A percentile compares a stretch with the other conserved stretches of the same genome.
These are phyloP conservation scores for Latrodectus elegans DNA, from an alignment of 2,888 invertebrate species.

Conservation along the genomic window DNA sequence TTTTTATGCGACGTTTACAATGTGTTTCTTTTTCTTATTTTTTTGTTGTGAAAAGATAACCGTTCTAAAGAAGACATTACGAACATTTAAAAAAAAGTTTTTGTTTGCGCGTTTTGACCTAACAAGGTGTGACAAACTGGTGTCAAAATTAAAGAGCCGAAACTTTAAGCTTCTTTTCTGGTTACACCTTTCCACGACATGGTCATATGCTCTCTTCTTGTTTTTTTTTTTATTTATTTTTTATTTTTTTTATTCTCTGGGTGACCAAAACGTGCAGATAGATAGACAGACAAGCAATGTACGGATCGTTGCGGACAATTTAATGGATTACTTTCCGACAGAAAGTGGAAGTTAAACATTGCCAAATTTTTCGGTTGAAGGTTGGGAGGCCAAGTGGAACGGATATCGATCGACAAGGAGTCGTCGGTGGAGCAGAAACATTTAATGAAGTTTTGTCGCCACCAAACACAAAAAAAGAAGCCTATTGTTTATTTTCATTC, in stretches of 20 bases:
- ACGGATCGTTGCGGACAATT: conserved; percentile 45
- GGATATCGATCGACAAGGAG: conserved; percentile 31
- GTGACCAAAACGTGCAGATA: background rate
- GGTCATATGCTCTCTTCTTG: background rate
- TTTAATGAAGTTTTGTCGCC: conserved; percentile 53
- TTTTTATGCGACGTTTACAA: too few relatives aligned
- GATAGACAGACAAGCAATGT: background rate
- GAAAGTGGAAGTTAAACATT: conserved; percentile 33
- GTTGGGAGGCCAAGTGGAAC: conserved; percentile 60
- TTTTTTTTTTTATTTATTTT: too few relatives aligned
- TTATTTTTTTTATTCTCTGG: background rate
- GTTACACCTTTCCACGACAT: conserved; percentile 12
- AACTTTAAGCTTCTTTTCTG: conserved; percentile 1
- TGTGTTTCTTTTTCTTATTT: too few relatives aligned
- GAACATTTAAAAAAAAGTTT: too few relatives aligned
- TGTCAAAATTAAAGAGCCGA: background rate
- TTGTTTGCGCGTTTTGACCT: background rate
- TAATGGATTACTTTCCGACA: conserved; percentile 38
- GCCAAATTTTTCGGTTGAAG: conserved; percentile 20
- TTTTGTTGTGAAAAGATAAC: too few relatives aligned
- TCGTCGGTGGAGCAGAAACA: conserved; percentile 47
- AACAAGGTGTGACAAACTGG: conserved; percentile 45
- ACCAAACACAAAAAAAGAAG: conserved; percentile 19
- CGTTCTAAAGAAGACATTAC: too few relatives aligned
- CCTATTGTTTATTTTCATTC: conserved; percentile 28